Evolutionary conservation across 2,797 vertebrate genomes (phyloP).

Genomic region (Onychomys torridus): DNA sequence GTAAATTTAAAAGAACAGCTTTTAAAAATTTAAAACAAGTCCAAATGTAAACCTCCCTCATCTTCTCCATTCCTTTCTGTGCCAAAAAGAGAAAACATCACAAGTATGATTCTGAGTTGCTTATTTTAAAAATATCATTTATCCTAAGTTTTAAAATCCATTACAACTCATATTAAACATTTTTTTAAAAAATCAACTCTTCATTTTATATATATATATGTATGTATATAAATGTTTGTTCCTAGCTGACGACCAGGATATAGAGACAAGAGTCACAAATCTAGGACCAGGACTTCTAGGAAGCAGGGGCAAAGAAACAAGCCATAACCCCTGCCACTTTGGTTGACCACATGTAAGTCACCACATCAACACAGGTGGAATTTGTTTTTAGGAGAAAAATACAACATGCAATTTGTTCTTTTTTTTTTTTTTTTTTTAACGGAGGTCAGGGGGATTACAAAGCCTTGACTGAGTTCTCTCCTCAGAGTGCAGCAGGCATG

Average conservation of each 20-base stretch:
- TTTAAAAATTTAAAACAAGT: slow-evolving; percentile 79
- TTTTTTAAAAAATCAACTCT: not conserved
- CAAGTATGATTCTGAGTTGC: slow-evolving; percentile 32
- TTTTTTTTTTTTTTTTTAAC: no score
- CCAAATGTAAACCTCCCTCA: slow-evolving; percentile 76
- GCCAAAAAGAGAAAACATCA: slow-evolving; percentile 32
- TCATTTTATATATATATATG: not conserved
- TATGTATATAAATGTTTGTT: not conserved
- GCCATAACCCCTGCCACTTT: accelerated
- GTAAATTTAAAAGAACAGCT: slow-evolving; percentile 81
- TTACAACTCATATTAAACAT: slow-evolving; percentile 38
- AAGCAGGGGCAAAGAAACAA: not conserved
- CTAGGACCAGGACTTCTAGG: not conserved
- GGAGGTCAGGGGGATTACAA: not conserved
- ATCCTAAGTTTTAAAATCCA: slow-evolving; percentile 67
- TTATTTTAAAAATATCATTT: slow-evolving; percentile 74
- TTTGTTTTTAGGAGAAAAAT: not conserved
- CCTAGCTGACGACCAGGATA: not conserved
- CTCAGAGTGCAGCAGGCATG: not conserved
- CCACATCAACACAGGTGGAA: not conserved
- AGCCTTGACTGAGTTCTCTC: not conserved
- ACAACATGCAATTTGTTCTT: not conserved
- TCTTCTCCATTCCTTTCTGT: slow-evolving; percentile 60
- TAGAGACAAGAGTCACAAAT: not conserved
- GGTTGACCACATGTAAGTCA: not conserved